Conservation (phyloP, 2,888 invertebrate species). For the Heliconius ismenius region DNA sequence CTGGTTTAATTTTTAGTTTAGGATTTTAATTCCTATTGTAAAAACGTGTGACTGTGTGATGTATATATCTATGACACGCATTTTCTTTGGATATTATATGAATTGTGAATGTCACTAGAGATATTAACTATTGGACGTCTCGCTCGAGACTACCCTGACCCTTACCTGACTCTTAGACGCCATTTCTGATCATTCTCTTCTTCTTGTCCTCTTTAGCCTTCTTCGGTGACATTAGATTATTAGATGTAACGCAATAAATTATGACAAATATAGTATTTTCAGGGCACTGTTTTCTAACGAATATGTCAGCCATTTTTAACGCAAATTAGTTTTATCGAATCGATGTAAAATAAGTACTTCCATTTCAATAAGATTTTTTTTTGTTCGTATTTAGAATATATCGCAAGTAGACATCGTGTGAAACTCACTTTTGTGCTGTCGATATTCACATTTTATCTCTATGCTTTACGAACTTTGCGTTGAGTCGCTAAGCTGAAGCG, state of each 20-base stretch:
- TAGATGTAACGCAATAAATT: conserved; percentile 54
- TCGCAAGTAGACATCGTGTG: conserved; percentile 70
- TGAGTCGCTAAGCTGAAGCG: conserved; percentile 22
- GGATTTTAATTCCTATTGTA: conserved; percentile 77
- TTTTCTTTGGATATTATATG: conserved; percentile 53
- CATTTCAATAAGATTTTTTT: conserved; percentile 75
- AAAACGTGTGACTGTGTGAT: conserved; percentile 78
- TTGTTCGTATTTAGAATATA: conserved; percentile 70
- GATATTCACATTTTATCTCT: conserved; percentile 70
- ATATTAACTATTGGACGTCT: conserved; percentile 31
- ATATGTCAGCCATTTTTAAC: conserved; percentile 77
- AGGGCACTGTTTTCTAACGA: conserved; percentile 66
- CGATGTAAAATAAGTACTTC: conserved; percentile 77
- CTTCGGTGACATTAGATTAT: conserved; percentile 71
- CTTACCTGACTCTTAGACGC: conserved; percentile 49
- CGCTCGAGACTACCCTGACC: conserved; percentile 39
- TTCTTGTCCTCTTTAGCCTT: conserved; percentile 58
- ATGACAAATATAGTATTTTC: conserved; percentile 65
- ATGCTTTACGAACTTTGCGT: conserved; percentile 49
- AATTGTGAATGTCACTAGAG: conserved; percentile 53
- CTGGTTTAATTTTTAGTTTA: conserved; percentile 78
- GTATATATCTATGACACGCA: conserved; percentile 72
- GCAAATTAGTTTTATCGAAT: conserved; percentile 73
- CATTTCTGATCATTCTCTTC: conserved; percentile 61
- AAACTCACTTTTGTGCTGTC: conserved; percentile 62